Conservation (phyloP, 2,888 invertebrate species). For the Pinctada fucata region DNA sequence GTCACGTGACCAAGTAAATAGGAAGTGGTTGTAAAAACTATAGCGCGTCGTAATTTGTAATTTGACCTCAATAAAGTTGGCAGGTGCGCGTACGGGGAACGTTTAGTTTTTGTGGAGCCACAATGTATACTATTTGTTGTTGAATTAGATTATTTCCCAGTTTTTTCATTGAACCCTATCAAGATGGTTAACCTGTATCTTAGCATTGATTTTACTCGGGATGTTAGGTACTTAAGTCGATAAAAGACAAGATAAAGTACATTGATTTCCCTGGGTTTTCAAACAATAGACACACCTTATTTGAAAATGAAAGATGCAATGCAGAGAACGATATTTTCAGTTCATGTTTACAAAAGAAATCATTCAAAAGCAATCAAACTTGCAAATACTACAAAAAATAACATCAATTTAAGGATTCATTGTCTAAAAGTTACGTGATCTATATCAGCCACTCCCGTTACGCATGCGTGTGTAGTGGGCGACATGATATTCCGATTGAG, state of each 20-base stretch:
- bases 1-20: constrained; percentile 37
- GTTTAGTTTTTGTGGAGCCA: constrained; percentile 28
- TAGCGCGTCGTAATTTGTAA: constrained; percentile 12
- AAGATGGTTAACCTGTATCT: constrained; percentile 28
- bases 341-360: too few relatives aligned
- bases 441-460: too few relatives aligned
- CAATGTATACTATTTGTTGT: constrained; percentile 25
- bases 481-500: too few relatives aligned
- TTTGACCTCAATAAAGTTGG: constrained; percentile 11
- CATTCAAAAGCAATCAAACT: too few relatives aligned
- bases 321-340: too few relatives aligned
- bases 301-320: too few relatives aligned
- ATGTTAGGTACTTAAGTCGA: constrained; percentile 33
- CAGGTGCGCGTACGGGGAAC: constrained; percentile 16
- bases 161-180: constrained; percentile 33
- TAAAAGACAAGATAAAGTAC: constrained; percentile 33
- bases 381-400: too few relatives aligned
- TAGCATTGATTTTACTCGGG: constrained; percentile 27
- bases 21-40: constrained; percentile 17
- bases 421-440: too few relatives aligned
- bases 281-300: background rate
- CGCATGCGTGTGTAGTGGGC: too few relatives aligned
- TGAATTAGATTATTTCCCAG: constrained; percentile 28
- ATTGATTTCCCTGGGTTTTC: constrained; percentile 18
- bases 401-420: too few relatives aligned